These are phyloP conservation scores for Holacanthella duospinosa DNA, from an alignment of 2,888 invertebrate species.

Conservation along the genomic window DNA sequence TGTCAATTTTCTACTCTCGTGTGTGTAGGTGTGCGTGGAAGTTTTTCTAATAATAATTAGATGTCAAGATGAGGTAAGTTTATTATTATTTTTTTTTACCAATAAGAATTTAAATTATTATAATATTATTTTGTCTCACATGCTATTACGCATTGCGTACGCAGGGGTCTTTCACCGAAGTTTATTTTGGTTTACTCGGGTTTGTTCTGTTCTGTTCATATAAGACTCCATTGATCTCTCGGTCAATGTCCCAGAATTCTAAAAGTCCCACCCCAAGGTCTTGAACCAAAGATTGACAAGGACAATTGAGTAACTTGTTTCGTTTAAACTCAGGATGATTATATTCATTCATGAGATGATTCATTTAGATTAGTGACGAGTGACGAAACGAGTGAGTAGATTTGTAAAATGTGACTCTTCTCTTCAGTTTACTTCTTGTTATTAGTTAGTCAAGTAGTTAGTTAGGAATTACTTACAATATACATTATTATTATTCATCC, in stretches of 20 bases:
- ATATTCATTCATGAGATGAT: background rate
- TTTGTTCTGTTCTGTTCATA: background rate
- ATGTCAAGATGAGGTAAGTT: constrained; percentile 17
- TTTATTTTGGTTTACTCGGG: constrained; percentile 3
- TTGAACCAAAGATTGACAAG: background rate
- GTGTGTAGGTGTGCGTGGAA: background rate
- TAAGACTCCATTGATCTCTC: constrained; percentile 35
- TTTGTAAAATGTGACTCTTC: no score
- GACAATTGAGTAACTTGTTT: background rate
- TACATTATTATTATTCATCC: no score
- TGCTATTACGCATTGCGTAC: constrained; percentile 1
- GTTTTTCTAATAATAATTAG: background rate
- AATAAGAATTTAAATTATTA: background rate
- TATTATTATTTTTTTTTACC: no score
- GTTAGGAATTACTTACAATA: no score
- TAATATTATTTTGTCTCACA: background rate
- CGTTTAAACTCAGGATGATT: background rate
- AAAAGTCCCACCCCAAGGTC: constrained; percentile 9
- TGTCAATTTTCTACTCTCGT: background rate
- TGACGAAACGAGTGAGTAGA: background rate
- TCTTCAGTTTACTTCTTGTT: no score
- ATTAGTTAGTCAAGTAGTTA: no score
- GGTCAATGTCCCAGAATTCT: constrained; percentile 38
- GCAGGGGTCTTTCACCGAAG: background rate
- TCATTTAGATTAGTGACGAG: background rate